A percentile compares a stretch with the other conserved stretches of the same genome.
phyloP scores from a whole-genome alignment of 1,140 invertebrate genomes.

The Andricus grossulariae region DNA sequence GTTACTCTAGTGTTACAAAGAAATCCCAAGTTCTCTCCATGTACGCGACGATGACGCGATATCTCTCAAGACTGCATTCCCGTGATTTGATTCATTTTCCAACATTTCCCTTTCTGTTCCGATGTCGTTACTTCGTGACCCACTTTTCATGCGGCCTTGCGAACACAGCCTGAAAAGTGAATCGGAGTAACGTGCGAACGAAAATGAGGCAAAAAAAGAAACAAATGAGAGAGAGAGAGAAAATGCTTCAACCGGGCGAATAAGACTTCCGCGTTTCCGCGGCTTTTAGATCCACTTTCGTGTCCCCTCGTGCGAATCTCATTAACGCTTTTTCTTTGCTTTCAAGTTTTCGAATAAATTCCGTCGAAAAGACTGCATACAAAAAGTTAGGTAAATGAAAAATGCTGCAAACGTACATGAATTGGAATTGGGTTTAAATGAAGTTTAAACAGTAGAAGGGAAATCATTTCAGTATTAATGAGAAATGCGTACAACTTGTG shows the following conservation, averaged over 20 bases:
- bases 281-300: constrained; percentile 2
- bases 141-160: constrained; percentile 4
- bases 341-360: neutral
- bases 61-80: neutral
- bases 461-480: too few relatives aligned
- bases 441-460: too few relatives aligned
- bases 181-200: constrained; percentile 12
- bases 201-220: neutral
- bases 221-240: neutral
- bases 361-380: neutral
- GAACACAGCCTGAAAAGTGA: neutral
- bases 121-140: constrained; percentile 14
- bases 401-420: too few relatives aligned
- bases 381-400: too few relatives aligned
- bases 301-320: neutral
- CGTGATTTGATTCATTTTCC: neutral
- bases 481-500: too few relatives aligned
- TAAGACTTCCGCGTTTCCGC: neutral
- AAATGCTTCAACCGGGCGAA: neutral
- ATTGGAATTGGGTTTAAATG: too few relatives aligned
- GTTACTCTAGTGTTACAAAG: too few relatives aligned
- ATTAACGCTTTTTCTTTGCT: constrained; percentile 1
- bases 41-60: too few relatives aligned
- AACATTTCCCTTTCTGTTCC: neutral
- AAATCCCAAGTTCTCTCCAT: too few relatives aligned